A percentile compares a stretch with the other conserved stretches of the same genome.
Conservation (phyloP, 1,140 invertebrate species). For the Maconellicoccus hirsutus region DNA sequence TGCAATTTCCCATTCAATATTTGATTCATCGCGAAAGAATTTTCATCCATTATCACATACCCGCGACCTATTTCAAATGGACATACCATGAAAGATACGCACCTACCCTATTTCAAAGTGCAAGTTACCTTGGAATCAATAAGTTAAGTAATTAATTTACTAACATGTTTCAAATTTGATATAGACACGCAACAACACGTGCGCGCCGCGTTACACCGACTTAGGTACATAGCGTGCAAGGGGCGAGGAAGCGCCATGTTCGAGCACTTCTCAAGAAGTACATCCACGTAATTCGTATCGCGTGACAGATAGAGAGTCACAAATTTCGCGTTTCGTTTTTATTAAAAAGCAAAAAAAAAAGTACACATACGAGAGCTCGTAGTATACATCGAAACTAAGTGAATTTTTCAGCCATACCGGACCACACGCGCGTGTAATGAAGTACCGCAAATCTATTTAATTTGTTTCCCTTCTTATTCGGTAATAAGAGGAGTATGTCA, state of each 20-base stretch:
- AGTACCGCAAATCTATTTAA: too few species aligned
- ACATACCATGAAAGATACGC: not conserved
- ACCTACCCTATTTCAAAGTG: not conserved
- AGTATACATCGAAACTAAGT: too few species aligned
- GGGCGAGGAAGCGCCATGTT: not conserved
- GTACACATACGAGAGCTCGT: too few species aligned
- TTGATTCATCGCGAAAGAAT: too few species aligned
- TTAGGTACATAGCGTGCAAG: not conserved
- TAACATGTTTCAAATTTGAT: conserved; percentile 5
- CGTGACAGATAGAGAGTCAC: not conserved
- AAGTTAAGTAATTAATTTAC: conserved; percentile 5
- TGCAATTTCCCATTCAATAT: too few species aligned
- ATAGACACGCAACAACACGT: not conserved
- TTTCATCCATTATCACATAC: too few species aligned
- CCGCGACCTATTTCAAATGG: not conserved
- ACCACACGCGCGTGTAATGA: too few species aligned
- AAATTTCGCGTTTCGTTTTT: not conserved
- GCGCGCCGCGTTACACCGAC: not conserved
- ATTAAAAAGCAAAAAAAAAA: too few species aligned
- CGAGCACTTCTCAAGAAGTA: not conserved
- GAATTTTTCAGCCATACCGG: too few species aligned
- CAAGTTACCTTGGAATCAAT: not conserved
- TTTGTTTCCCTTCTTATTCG: too few species aligned
- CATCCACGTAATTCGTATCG: not conserved
- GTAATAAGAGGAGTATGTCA: too few species aligned